These are phyloP conservation scores for Apis laboriosa DNA, from an alignment of 1,140 invertebrate genomes.

Conservation along the genomic window DNA sequence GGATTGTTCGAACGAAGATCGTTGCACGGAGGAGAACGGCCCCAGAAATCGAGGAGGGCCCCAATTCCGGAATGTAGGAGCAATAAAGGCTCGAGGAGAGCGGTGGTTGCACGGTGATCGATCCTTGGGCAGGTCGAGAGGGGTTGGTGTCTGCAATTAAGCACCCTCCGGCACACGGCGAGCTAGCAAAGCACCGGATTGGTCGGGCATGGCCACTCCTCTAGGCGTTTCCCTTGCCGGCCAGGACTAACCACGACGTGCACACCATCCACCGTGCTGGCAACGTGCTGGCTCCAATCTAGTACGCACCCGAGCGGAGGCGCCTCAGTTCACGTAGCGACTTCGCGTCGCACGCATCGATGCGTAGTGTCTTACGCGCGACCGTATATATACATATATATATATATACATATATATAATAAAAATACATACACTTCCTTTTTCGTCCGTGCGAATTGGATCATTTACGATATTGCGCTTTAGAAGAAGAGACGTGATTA, in stretches of 20 bases:
- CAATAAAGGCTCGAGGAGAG: conserved; percentile 28
- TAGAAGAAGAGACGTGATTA: no score
- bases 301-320: conserved; percentile 45
- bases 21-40: background rate
- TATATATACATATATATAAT: no score
- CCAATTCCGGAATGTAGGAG: conserved; percentile 22
- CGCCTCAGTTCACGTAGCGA: conserved; percentile 73
- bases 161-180: conserved; percentile 56
- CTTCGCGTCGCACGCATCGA: conserved; percentile 72
- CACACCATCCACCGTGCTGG: conserved; percentile 56
- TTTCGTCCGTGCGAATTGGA: background rate
- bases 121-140: conserved; percentile 54
- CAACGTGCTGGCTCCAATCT: conserved; percentile 55
- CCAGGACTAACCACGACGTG: conserved; percentile 56
- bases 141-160: conserved; percentile 62
- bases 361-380: conserved; percentile 25
- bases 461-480: no score
- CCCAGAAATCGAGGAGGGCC: background rate
- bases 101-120: conserved; percentile 54
- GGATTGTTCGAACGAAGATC: no score
- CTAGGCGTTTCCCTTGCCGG: conserved; percentile 70
- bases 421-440: background rate
- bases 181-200: conserved; percentile 61
- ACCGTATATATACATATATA: no score
- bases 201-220: conserved; percentile 74